Conservation (phyloP, 2,888 invertebrate genomes). For the Latheticus oryzae region DNA sequence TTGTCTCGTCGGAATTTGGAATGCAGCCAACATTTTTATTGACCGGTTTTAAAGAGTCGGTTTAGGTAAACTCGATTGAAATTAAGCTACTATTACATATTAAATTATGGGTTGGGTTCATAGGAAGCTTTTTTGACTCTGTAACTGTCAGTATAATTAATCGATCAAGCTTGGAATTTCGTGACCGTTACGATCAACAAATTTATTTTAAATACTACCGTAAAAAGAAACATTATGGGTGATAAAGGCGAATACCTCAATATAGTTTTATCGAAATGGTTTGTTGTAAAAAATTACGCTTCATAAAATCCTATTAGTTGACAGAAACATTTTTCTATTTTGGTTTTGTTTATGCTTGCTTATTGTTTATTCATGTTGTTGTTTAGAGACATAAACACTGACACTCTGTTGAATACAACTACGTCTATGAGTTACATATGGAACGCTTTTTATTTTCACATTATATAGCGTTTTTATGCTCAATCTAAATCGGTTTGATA, state of each 20-base stretch:
- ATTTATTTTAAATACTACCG: slow-evolving; percentile 41
- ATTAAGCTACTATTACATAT: slow-evolving; percentile 36
- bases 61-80: slow-evolving; percentile 43
- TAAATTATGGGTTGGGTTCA: too few species aligned
- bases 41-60: slow-evolving; percentile 44
- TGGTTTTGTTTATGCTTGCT: too few species aligned
- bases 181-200: slow-evolving; percentile 32
- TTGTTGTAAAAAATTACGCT: slow-evolving; percentile 38
- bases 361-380: too few species aligned
- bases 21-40: slow-evolving; percentile 46
- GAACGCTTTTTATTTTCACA: too few species aligned
- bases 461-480: too few species aligned
- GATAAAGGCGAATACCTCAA: slow-evolving; percentile 42
- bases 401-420: too few species aligned
- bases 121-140: slow-evolving; percentile 9
- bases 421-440: too few species aligned
- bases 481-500: too few species aligned
- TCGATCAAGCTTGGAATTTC: slow-evolving; percentile 6
- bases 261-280: slow-evolving; percentile 41
- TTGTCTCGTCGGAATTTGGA: slow-evolving; percentile 44
- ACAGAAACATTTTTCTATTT: slow-evolving; percentile 25
- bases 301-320: slow-evolving; percentile 39
- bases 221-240: slow-evolving; percentile 44
- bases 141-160: slow-evolving; percentile 9
- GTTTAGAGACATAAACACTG: too few species aligned